Base-by-base conservation (phyloP, 1,140 invertebrate species). In the Contarinia nasturtii region DNA sequence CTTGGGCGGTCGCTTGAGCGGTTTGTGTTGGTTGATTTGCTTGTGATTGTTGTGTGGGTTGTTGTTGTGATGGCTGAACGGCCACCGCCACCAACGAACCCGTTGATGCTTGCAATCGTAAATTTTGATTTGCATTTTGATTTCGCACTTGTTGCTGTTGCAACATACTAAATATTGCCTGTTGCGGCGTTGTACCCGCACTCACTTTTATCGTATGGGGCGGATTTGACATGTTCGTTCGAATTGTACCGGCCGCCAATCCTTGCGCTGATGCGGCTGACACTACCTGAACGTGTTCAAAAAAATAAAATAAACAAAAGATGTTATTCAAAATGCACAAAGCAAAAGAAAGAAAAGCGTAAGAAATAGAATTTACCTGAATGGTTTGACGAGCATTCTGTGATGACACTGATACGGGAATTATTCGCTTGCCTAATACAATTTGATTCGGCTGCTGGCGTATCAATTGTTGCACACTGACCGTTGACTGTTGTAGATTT, bases 381-480 rank as follows among this genome's bases (percentile, higher is more conserved):
- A 64, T 63, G 2, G 61, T 63, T 50, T 64, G 61, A 8, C 61
- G 48, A 21, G 58, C 58, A 33, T 55, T 61, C 46, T 64, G 61
- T 1, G 61, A 62, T 0, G 59, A 57, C 10, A 63, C 59, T 15
- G 61, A 62, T 7, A 64, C 61, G 18, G 61, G 61, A 51, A 64
- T 62, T 4, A 64, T 57, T 7, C 61, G 54, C 46, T 64, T 64
- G 42, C 61, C 58, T 7, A 50, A 15, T 19, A 64, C 47, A 42
- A 64, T 57, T n/a, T 60, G 52, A 38, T 57, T 57, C 1, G 59
- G 49, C 40, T 53, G 60, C 44, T 63, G 69, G 45, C 82, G 76
- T 57, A 84, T 79, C 17, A 82, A 71, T 53, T 86, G 81, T 53
- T 86, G 82, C 43, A 86, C 72, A 0, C 79, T 82, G 60, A 82